phyloP scores from a whole-genome alignment of 2,113 vertebrate genomes.

The Thalassoma bifasciatum region DNA sequence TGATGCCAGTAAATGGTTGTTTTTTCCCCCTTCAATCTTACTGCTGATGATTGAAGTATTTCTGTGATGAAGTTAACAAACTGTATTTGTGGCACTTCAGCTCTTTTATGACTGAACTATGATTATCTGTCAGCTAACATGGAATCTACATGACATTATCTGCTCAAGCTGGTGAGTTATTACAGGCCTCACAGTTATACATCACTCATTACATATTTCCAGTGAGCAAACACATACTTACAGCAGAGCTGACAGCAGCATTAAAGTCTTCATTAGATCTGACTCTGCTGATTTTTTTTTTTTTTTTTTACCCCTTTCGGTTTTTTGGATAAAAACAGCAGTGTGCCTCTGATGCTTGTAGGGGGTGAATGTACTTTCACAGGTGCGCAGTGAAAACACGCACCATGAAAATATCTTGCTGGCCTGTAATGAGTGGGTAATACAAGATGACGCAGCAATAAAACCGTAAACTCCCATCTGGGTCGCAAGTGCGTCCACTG shows the following conservation, averaged over 20 bases:
- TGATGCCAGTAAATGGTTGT: not conserved
- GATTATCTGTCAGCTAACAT: conserved; percentile 17
- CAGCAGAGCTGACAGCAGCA: conserved; percentile 25
- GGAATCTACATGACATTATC: conserved; percentile 21
- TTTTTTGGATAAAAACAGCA: conserved; percentile 50
- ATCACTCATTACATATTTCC: conserved; percentile 32
- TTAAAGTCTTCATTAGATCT: conserved; percentile 44
- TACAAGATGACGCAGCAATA: conserved; percentile 68
- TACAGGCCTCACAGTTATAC: conserved; percentile 29
- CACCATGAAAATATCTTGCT: conserved; percentile 62
- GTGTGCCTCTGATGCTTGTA: conserved; percentile 11
- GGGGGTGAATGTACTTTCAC: conserved; percentile 55
- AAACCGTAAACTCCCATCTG: conserved; percentile 63
- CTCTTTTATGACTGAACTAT: not conserved
- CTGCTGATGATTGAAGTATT: not conserved
- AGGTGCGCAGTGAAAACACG: conserved; percentile 66
- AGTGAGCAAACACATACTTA: conserved; percentile 51
- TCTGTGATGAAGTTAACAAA: not conserved
- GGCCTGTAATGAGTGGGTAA: conserved; percentile 72
- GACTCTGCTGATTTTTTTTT: conserved; percentile 39
- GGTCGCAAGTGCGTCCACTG: conserved; percentile 40
- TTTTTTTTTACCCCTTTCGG: not conserved
- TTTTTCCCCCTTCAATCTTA: no score
- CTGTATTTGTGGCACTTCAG: not conserved
- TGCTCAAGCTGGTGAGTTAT: conserved; percentile 19